Conservation (phyloP, 2,797 vertebrate genomes). For the Kryptopterus vitreolus region DNA sequence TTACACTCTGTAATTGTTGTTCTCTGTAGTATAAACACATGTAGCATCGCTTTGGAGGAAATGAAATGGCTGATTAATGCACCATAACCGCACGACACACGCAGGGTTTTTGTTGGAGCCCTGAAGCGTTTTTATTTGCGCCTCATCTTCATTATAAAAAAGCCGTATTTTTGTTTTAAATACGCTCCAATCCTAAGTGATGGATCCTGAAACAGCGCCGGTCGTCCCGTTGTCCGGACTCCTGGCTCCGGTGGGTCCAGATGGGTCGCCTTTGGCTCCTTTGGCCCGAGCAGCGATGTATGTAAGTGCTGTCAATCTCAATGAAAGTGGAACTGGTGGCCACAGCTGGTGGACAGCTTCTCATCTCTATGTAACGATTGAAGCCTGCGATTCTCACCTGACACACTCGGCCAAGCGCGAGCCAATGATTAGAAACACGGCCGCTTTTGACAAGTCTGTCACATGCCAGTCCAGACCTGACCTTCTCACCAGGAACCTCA, state of each 20-base stretch:
- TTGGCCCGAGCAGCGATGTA: constrained; percentile 39
- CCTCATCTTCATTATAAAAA: too few species aligned
- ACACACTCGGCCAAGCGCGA: constrained; percentile 43
- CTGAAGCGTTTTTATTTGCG: too few species aligned
- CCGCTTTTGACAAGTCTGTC: constrained; percentile 50
- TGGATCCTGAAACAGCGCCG: neutral
- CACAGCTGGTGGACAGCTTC: constrained; percentile 55
- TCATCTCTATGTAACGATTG: constrained; percentile 54
- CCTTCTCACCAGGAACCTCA: neutral
- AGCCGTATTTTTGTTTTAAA: too few species aligned
- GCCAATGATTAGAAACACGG: constrained; percentile 51
- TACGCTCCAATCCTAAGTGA: too few species aligned
- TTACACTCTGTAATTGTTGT: too few species aligned
- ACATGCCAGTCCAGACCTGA: constrained; percentile 41
- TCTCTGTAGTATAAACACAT: too few species aligned
- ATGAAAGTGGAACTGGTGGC: constrained; percentile 45
- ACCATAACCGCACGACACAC: neutral
- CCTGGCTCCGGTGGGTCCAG: constrained; percentile 4
- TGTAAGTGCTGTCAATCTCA: constrained; percentile 48
- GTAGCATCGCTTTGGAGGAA: too few species aligned
- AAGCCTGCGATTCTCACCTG: constrained; percentile 53
- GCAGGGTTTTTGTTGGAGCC: neutral
- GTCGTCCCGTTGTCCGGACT: neutral
- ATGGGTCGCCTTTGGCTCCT: constrained; percentile 36
- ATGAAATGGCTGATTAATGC: neutral